Percentiles rank a stretch among this genome's conserved stretches.
These are phyloP conservation scores for Semotilus atromaculatus DNA, from an alignment of 2,797 vertebrate species.

Conservation along the genomic window DNA sequence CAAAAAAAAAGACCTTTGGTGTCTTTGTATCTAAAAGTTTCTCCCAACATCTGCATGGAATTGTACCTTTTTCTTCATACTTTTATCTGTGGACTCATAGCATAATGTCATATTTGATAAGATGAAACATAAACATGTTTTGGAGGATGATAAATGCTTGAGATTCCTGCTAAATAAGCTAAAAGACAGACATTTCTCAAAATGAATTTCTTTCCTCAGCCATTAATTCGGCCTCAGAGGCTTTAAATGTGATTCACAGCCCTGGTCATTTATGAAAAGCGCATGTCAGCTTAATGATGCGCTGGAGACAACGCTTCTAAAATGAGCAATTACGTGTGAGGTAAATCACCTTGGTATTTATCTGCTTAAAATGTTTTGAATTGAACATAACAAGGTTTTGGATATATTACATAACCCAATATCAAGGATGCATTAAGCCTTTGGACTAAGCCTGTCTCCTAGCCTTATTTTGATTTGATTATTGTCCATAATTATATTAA, in stretches of 20 bases:
- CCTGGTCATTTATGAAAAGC: constrained; percentile 24
- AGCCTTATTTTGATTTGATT: constrained; percentile 18
- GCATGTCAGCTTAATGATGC: constrained; percentile 19
- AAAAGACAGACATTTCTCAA: constrained; percentile 1
- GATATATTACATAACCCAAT: background rate
- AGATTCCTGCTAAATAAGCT: background rate
- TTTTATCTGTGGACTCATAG: background rate
- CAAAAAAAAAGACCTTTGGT: background rate
- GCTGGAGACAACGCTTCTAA: constrained; percentile 13
- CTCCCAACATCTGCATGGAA: background rate
- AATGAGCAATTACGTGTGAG: constrained; percentile 19
- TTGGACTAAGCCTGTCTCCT: background rate
- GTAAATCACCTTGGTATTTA: background rate
- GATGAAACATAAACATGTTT: background rate
- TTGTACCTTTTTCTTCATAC: background rate
- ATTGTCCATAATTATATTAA: constrained; percentile 9
- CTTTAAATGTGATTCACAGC: constrained; percentile 40
- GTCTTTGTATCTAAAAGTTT: background rate
- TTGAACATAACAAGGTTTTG: constrained; percentile 4
- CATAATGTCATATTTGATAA: background rate
- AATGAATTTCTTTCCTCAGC: background rate
- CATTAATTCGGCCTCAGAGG: constrained; percentile 17
- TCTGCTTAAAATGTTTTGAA: constrained; percentile 16
- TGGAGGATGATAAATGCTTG: background rate
- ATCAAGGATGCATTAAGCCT: background rate